Conservation (phyloP, 1,140 invertebrate genomes). For the Pantala flavescens region DNA sequence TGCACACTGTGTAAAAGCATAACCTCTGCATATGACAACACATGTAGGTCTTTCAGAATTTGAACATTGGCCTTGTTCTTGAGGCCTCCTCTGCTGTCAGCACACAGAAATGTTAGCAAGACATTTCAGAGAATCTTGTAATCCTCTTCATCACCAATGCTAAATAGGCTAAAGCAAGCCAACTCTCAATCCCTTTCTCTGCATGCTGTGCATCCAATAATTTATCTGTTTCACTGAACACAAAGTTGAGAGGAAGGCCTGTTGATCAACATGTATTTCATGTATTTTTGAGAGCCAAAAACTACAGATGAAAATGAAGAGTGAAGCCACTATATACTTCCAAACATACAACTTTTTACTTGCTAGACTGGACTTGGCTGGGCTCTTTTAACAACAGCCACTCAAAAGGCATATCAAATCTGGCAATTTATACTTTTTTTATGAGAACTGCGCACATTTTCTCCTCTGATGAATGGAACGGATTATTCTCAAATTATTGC, state of each 20-base stretch:
- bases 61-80: not conserved
- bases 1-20: conserved; percentile 9
- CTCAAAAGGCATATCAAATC: not conserved
- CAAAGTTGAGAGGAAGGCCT: not conserved
- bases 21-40: conserved; percentile 1
- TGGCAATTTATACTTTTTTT: not conserved
- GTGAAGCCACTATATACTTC: not conserved
- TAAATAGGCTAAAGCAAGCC: too few species aligned
- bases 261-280: not conserved
- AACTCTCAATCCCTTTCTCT: too few species aligned
- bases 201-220: too few species aligned
- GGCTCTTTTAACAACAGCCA: not conserved
- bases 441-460: not conserved
- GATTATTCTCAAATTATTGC: conserved; percentile 10
- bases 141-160: too few species aligned
- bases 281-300: not conserved
- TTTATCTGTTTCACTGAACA: too few species aligned
- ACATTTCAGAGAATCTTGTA: too few species aligned
- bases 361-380: not conserved
- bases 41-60: not conserved
- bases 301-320: not conserved
- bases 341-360: not conserved
- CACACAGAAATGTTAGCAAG: too few species aligned
- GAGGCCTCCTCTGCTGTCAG: too few species aligned
- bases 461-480: not conserved